Evolutionary conservation across 2,113 vertebrate genomes (phyloP).

Genomic region (Aphyosemion australe): DNA sequence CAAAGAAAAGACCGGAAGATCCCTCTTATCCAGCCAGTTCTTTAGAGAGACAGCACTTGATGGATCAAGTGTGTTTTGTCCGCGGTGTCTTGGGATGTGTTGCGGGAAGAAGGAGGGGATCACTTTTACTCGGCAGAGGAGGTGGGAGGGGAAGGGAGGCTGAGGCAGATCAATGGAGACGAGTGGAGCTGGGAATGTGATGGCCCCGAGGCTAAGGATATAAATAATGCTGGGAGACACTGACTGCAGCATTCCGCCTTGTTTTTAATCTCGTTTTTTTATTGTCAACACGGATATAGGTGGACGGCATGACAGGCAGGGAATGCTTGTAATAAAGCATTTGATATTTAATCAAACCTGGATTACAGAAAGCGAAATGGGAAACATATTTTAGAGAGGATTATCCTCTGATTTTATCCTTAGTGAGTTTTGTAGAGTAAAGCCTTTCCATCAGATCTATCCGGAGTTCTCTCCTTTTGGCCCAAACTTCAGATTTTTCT

Average conservation of each 20-base stretch:
- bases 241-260: conserved; percentile 47
- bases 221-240: conserved; percentile 64
- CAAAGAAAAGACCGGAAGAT: conserved; percentile 34
- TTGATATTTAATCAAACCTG: background rate
- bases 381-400: too few species aligned
- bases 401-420: too few species aligned
- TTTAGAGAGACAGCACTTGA: conserved; percentile 39
- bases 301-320: background rate
- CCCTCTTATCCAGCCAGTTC: conserved; percentile 31
- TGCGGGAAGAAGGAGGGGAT: conserved; percentile 23
- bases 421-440: too few species aligned
- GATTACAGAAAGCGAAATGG: too few species aligned
- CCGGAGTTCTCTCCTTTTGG: too few species aligned
- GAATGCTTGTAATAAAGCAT: conserved; percentile 6
- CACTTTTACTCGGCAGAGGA: conserved; percentile 42
- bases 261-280: conserved; percentile 35
- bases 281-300: conserved; percentile 13
- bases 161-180: conserved; percentile 69
- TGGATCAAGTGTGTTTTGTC: conserved; percentile 52
- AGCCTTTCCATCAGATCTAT: too few species aligned
- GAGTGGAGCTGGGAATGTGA: conserved; percentile 60
- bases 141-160: conserved; percentile 24
- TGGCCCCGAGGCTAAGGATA: conserved; percentile 60
- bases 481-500: too few species aligned
- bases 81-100: conserved; percentile 49